These are phyloP conservation scores for Synaphobranchus kaupii DNA, from an alignment of 2,797 vertebrate genomes.

Conservation along the genomic window DNA sequence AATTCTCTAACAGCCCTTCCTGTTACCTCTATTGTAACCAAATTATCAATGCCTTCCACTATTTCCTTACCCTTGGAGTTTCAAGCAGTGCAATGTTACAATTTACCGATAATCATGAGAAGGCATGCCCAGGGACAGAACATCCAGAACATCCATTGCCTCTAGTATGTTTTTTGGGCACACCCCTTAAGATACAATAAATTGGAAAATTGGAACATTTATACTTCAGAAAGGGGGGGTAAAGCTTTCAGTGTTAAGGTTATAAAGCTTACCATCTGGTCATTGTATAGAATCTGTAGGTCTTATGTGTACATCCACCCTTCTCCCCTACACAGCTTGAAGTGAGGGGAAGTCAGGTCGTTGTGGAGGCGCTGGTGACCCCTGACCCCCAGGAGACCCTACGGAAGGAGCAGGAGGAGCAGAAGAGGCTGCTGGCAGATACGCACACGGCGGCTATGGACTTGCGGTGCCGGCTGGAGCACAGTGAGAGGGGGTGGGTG, in stretches of 20 bases:
- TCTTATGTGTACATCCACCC: constrained; percentile 15
- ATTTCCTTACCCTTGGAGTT: not conserved
- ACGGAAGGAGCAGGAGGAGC: constrained; percentile 72
- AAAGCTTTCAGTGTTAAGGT: not conserved
- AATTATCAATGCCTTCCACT: not conserved
- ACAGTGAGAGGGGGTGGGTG: constrained; percentile 83
- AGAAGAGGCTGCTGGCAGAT: constrained; percentile 73
- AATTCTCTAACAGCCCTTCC: not conserved
- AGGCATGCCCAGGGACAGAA: not conserved
- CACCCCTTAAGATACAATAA: not conserved
- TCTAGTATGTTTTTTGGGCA: not conserved
- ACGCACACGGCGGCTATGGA: constrained; percentile 83
- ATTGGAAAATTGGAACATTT: not conserved
- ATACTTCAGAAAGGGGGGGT: not conserved
- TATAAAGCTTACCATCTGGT: not conserved
- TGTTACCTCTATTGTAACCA: not conserved
- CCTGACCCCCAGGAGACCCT: constrained; percentile 62
- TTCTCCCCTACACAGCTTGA: constrained; percentile 64
- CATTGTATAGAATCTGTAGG: not conserved
- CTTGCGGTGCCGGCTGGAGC: constrained; percentile 81
- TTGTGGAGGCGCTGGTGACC: constrained; percentile 58
- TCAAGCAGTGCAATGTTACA: not conserved
- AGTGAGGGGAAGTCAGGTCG: constrained; percentile 64
- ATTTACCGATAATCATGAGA: not conserved
- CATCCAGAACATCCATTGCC: not conserved